Percentiles rank a stretch among this genome's conserved stretches.
These are phyloP conservation scores for Ceryle rudis DNA, from an alignment of 2,797 vertebrate species.

Conservation along the genomic window DNA sequence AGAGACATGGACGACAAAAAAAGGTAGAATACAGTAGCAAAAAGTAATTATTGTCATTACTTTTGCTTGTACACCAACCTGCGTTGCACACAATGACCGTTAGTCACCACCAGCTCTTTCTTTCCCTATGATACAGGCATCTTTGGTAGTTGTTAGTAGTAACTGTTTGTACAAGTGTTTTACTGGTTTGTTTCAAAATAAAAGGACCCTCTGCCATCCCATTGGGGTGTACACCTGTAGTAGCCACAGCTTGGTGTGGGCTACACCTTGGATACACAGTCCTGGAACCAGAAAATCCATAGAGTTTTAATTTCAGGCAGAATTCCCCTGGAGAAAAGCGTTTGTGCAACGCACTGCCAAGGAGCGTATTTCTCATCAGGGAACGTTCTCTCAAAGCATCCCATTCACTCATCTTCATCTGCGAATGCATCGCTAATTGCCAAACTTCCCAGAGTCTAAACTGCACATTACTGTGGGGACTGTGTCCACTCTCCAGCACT, in stretches of 20 bases:
- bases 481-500: constrained; percentile 26
- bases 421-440: constrained; percentile 3
- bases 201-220: constrained; percentile 18
- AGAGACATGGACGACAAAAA: constrained; percentile 20
- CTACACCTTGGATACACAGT: constrained; percentile 17
- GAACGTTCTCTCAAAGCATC: constrained; percentile 44
- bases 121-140: constrained; percentile 34
- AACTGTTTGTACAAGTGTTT: constrained; percentile 13
- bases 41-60: constrained; percentile 42
- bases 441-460: constrained; percentile 26
- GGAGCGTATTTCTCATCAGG: background rate
- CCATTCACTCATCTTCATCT: constrained; percentile 38
- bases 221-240: background rate
- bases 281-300: constrained; percentile 19
- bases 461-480: background rate
- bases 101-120: constrained; percentile 9
- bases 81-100: background rate
- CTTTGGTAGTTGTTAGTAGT: constrained; percentile 23
- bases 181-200: constrained; percentile 7
- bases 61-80: constrained; percentile 65
- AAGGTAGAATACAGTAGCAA: constrained; percentile 11
- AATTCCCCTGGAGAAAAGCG: constrained; percentile 42
- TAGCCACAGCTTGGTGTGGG: constrained; percentile 5
- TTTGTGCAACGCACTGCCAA: constrained; percentile 5
- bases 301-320: constrained; percentile 5